phyloP scores from a whole-genome alignment of 2,797 vertebrate species.

The Falco berigora region DNA sequence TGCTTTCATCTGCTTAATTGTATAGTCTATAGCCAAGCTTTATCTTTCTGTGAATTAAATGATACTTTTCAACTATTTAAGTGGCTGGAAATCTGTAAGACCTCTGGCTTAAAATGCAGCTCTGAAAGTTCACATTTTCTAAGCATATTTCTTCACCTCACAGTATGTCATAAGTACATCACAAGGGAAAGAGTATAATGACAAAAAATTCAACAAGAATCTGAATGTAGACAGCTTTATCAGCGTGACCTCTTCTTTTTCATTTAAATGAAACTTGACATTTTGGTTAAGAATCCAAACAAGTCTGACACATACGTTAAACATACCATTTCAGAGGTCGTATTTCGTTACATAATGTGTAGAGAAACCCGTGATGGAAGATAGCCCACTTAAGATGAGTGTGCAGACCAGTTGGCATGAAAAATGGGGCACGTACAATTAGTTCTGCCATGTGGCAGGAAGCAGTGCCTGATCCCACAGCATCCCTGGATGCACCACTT shows the following conservation, averaged over 20 bases:
- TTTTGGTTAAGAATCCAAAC: not conserved
- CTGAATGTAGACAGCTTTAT: not conserved
- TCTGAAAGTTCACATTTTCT: not conserved
- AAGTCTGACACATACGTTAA: not conserved
- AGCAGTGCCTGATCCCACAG: not conserved
- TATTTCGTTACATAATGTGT: not conserved
- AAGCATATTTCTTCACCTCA: not conserved
- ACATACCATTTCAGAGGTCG: not conserved
- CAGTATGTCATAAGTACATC: not conserved
- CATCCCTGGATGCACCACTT: not conserved
- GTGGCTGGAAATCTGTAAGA: not conserved
- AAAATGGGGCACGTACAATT: fast-evolving
- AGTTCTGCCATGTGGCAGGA: not conserved
- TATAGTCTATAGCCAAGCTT: not conserved
- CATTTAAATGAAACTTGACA: not conserved
- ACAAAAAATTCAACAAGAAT: not conserved
- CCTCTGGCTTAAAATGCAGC: not conserved
- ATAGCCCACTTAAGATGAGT: not conserved
- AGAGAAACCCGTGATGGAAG: not conserved
- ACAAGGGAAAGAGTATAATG: not conserved
- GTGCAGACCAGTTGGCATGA: fast-evolving
- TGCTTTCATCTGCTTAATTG: slow-evolving; percentile 35
- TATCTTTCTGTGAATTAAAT: not conserved
- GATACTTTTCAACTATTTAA: not conserved
- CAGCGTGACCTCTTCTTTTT: not conserved